Evolutionary conservation across 2,888 invertebrate species (phyloP).

Genomic region (Dascillus cervinus): DNA sequence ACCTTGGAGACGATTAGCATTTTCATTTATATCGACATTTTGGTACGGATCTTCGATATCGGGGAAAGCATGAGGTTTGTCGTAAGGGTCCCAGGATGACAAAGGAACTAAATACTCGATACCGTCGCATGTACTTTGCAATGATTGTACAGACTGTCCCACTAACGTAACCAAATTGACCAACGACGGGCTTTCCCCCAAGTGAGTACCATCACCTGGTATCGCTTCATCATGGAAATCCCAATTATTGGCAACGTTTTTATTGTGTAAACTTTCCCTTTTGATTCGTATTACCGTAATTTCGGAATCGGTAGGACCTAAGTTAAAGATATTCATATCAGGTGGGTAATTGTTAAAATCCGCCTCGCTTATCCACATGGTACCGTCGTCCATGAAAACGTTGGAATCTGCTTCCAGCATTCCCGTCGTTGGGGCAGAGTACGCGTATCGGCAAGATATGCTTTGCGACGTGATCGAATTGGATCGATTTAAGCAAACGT

Average conservation of each 20-base stretch:
- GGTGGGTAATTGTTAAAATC: constrained; percentile 13
- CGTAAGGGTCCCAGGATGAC: constrained; percentile 49
- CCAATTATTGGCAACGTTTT: constrained; percentile 39
- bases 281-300: constrained; percentile 52
- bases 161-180: constrained; percentile 52
- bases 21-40: constrained; percentile 15
- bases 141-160: constrained; percentile 31
- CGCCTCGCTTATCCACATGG: constrained; percentile 26
- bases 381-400: constrained; percentile 22
- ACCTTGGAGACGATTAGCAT: constrained; percentile 2
- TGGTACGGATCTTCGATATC: constrained; percentile 14
- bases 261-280: constrained; percentile 31
- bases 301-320: constrained; percentile 54
- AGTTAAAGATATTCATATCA: constrained; percentile 19
- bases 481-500: constrained; percentile 24
- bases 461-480: constrained; percentile 17
- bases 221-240: constrained; percentile 43
- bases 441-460: constrained; percentile 24
- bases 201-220: constrained; percentile 51
- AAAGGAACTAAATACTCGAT: constrained; percentile 50
- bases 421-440: constrained; percentile 23
- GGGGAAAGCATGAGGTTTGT: constrained; percentile 25
- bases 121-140: constrained; percentile 34
- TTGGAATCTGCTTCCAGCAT: constrained; percentile 6
- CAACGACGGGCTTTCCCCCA: constrained; percentile 51